Percentiles rank a stretch among this genome's conserved stretches.
Evolutionary conservation across 2,888 invertebrate genomes (phyloP).

Genomic region (Achlya flavicornis): DNA sequence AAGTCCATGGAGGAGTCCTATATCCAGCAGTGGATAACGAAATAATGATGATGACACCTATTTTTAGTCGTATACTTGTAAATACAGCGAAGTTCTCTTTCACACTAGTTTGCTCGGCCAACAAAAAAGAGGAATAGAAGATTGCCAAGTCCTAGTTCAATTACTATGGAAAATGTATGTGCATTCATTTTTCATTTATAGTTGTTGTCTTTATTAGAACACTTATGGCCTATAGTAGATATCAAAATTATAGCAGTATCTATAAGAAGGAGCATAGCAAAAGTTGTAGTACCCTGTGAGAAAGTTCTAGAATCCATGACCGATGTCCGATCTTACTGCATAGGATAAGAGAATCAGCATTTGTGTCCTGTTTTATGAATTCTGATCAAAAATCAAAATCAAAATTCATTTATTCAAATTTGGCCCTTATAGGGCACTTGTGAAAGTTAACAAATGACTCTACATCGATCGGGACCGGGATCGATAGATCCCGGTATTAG

Average conservation of each 20-base stretch:
- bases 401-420: no score
- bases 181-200: neutral
- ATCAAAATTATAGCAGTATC: neutral
- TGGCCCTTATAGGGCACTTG: no score
- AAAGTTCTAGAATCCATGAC: no score
- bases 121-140: neutral
- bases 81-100: conserved; percentile 14
- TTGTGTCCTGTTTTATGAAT: no score
- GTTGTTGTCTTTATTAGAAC: neutral
- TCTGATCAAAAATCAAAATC: no score
- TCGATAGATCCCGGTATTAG: no score
- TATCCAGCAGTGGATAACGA: neutral
- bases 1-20: neutral
- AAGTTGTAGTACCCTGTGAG: no score
- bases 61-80: neutral
- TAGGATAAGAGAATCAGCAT: no score
- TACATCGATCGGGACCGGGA: no score
- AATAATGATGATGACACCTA: neutral
- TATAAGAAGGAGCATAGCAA: neutral
- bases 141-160: neutral
- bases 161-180: neutral
- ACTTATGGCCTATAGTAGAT: neutral
- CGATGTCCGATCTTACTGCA: no score
- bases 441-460: no score
- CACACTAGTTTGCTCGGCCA: conserved; percentile 16